Evolutionary conservation across 2,113 vertebrate species (phyloP).

Genomic region (Aythya baeri): DNA sequence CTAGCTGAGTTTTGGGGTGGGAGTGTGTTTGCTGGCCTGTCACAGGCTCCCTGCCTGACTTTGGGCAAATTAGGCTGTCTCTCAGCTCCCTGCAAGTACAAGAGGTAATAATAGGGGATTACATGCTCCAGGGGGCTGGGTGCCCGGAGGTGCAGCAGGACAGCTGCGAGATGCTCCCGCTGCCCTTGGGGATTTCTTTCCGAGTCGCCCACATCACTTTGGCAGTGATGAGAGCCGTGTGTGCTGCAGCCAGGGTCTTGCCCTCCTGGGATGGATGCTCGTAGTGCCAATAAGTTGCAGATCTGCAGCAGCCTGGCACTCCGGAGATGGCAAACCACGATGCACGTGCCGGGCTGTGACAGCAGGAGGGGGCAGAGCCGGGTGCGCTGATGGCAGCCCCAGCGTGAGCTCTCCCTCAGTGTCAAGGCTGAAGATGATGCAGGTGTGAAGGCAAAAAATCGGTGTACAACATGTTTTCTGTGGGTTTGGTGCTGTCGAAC

Average conservation of each 20-base stretch:
- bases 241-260: not conserved
- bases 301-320: not conserved
- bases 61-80: not conserved
- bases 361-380: not conserved
- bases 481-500: not conserved
- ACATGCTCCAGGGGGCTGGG: not conserved
- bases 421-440: not conserved
- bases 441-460: not conserved
- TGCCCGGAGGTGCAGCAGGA: not conserved
- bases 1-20: not conserved
- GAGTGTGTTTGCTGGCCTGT: accelerated
- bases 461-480: not conserved
- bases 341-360: not conserved
- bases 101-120: not conserved
- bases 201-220: not conserved
- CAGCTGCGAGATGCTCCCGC: not conserved
- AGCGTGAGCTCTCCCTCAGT: not conserved
- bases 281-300: not conserved
- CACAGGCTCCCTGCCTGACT: not conserved
- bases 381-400: not conserved
- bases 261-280: not conserved
- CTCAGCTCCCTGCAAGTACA: not conserved
- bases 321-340: accelerated
- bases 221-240: not conserved
- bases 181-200: not conserved